Conservation (phyloP, 2,888 invertebrate genomes). For the Lithosia quadra region DNA sequence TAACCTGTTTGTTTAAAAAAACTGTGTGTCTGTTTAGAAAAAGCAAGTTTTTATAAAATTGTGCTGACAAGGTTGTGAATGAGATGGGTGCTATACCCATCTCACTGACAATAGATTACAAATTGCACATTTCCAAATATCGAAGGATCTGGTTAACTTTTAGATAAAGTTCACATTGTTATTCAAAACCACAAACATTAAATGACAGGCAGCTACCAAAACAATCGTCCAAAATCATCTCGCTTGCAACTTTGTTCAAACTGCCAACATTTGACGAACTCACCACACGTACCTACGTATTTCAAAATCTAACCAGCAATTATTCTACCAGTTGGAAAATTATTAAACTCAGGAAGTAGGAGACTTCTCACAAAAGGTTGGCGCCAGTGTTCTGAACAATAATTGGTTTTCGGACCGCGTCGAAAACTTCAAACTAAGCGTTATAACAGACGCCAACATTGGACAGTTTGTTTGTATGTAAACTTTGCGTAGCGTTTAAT, state of each 20-base stretch:
- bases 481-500: constrained; percentile 46
- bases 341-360: constrained; percentile 56
- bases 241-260: constrained; percentile 16
- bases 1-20: too few relatives aligned
- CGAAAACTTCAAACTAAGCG: constrained; percentile 54
- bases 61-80: too few relatives aligned
- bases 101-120: not conserved
- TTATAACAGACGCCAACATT: constrained; percentile 42
- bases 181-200: not conserved
- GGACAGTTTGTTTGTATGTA: constrained; percentile 52
- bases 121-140: not conserved
- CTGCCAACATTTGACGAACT: constrained; percentile 40
- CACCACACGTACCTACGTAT: constrained; percentile 44
- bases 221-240: not conserved
- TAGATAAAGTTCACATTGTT: not conserved
- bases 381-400: constrained; percentile 61
- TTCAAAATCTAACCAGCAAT: constrained; percentile 55
- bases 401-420: constrained; percentile 67
- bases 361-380: constrained; percentile 53
- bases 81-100: too few relatives aligned
- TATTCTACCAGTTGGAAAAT: constrained; percentile 54
- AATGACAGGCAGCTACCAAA: constrained; percentile 7
- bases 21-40: too few relatives aligned
- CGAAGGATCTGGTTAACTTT: not conserved
- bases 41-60: too few relatives aligned